phyloP scores from a whole-genome alignment of 1,140 invertebrate species.

The Drosophila setifemur region DNA sequence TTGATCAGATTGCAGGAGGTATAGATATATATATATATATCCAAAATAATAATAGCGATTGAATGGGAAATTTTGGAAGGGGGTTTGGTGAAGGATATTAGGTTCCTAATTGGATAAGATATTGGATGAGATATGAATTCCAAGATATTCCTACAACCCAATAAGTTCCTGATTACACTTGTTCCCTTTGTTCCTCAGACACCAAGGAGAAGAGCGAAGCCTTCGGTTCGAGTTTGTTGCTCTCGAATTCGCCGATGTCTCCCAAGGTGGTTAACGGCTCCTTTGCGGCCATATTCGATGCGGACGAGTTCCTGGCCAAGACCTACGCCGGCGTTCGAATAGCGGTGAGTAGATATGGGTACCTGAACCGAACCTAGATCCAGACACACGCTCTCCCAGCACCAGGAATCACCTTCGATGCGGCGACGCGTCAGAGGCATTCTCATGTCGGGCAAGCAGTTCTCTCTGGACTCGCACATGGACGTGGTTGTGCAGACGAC shows the following conservation, averaged over 20 bases:
- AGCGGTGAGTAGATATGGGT: slow-evolving; percentile 45
- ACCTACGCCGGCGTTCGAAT: slow-evolving; percentile 89
- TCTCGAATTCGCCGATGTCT: slow-evolving; percentile 97
- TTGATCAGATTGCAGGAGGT: too few relatives aligned
- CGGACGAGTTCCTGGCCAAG: slow-evolving; percentile 91
- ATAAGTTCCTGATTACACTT: too few relatives aligned
- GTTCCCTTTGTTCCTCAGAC: slow-evolving; percentile 83
- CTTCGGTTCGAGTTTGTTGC: slow-evolving; percentile 95
- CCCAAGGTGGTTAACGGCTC: slow-evolving; percentile 98
- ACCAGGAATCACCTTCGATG: slow-evolving; percentile 86
- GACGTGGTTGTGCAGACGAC: slow-evolving; percentile 85
- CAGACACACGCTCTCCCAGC: slow-evolving; percentile 27
- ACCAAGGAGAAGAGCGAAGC: slow-evolving; percentile 91
- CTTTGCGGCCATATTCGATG: slow-evolving; percentile 97
- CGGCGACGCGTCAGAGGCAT: slow-evolving; percentile 92
- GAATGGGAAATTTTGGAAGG: too few relatives aligned
- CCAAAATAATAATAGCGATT: too few relatives aligned
- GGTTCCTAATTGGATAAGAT: too few relatives aligned
- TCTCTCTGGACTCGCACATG: slow-evolving; percentile 94
- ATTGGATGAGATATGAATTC: too few relatives aligned
- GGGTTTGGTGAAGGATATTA: too few relatives aligned
- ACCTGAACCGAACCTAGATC: too few relatives aligned
- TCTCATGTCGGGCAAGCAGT: slow-evolving; percentile 93
- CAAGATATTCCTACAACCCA: too few relatives aligned
- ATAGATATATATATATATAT: not conserved